phyloP scores from a whole-genome alignment of 2,797 vertebrate species.

The Lemur catta region DNA sequence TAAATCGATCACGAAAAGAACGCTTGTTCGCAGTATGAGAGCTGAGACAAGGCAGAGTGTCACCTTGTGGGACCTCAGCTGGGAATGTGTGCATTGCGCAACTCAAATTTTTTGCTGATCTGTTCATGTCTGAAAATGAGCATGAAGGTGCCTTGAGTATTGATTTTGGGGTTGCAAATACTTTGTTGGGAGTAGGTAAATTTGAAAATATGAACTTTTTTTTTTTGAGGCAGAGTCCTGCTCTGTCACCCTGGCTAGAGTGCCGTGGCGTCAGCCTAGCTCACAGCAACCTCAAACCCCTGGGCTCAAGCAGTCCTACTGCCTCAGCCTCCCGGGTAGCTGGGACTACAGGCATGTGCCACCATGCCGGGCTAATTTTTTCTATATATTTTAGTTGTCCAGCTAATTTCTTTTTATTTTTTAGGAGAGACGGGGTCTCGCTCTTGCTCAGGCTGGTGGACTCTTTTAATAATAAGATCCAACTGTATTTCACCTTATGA shows the following conservation, averaged over 20 bases:
- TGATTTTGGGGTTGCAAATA: background rate
- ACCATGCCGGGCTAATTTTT: too few relatives aligned
- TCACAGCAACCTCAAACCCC: too few relatives aligned
- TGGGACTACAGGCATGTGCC: too few relatives aligned
- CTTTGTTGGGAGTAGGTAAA: background rate
- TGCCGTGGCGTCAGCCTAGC: too few relatives aligned
- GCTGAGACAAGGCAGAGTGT: background rate
- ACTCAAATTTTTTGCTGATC: background rate
- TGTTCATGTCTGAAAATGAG: background rate
- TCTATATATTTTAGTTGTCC: too few relatives aligned
- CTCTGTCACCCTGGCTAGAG: too few relatives aligned
- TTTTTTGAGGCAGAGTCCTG: background rate
- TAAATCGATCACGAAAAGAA: background rate
- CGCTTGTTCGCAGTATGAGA: background rate
- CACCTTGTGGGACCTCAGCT: fast-evolving
- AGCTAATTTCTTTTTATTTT: too few relatives aligned
- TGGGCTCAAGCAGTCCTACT: too few relatives aligned
- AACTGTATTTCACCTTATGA: background rate
- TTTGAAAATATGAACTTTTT: background rate
- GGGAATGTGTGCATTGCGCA: fast-evolving
- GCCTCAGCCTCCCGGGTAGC: too few relatives aligned
- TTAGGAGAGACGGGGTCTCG: too few relatives aligned
- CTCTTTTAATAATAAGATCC: background rate
- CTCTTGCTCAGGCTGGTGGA: too few relatives aligned
- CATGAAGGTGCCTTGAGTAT: background rate